Conservation (phyloP, 1,140 invertebrate species). For the Campoletis sonorensis region DNA sequence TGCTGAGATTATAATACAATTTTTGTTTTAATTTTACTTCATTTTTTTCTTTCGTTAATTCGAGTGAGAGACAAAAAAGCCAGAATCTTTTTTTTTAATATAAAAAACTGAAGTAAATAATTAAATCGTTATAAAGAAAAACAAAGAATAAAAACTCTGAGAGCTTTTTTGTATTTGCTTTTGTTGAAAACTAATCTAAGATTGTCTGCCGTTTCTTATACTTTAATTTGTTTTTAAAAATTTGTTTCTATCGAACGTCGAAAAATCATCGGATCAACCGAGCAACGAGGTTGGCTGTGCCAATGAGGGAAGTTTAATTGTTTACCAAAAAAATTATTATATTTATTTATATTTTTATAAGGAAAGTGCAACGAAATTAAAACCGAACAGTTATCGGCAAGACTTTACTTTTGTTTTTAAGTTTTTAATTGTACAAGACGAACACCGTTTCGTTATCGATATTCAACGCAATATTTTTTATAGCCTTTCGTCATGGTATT, state of each 20-base stretch:
- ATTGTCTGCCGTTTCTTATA: constrained; percentile 25
- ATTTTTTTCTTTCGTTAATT: neutral
- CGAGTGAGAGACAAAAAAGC: neutral
- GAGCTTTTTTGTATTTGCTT: neutral
- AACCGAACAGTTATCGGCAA: neutral
- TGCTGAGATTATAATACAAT: constrained; percentile 39
- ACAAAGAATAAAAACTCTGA: neutral
- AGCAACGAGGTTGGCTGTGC: constrained; percentile 10
- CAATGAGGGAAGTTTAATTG: neutral
- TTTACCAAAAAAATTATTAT: neutral
- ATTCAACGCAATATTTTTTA: constrained; percentile 58
- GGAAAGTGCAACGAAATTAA: constrained; percentile 23
- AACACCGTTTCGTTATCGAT: constrained; percentile 59
- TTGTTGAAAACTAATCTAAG: constrained; percentile 19
- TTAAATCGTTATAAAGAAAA: neutral
- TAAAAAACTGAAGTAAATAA: too few species aligned
- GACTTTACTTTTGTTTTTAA: neutral
- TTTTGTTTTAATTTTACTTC: constrained; percentile 47
- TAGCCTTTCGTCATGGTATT: neutral
- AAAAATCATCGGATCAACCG: neutral
- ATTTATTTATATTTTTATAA: neutral
- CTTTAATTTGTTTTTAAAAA: neutral
- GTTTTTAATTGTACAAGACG: constrained; percentile 52
- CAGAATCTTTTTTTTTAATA: too few species aligned
- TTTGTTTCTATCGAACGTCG: neutral